These are phyloP conservation scores for Lophotis ruficrista DNA, from an alignment of 2,113 vertebrate species.

Conservation along the genomic window DNA sequence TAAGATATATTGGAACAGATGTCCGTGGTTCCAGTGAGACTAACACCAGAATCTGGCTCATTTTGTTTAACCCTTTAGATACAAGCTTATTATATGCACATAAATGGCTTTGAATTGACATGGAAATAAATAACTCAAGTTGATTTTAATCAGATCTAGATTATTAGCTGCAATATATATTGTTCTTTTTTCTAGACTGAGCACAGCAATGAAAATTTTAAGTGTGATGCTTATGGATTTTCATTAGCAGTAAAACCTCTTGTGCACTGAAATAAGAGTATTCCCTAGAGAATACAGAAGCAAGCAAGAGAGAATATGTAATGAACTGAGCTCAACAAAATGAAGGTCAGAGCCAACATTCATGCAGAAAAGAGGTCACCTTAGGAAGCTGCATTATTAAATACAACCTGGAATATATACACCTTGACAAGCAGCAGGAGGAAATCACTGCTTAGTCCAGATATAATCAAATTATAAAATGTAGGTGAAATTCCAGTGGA, in stretches of 20 bases:
- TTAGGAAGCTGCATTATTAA: conserved; percentile 35
- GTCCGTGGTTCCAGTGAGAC: not conserved
- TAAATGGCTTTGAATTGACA: not conserved
- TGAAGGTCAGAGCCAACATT: conserved; percentile 47
- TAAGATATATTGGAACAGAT: not conserved
- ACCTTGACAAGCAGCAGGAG: conserved; percentile 32
- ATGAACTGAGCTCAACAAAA: conserved; percentile 34
- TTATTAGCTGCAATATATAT: not conserved
- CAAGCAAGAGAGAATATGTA: conserved; percentile 32
- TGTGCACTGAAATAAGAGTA: not conserved
- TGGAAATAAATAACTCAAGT: conserved; percentile 9
- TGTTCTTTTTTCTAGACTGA: not conserved
- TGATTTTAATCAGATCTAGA: conserved; percentile 8
- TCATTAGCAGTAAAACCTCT: conserved; percentile 30
- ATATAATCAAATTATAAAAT: not conserved
- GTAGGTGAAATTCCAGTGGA: not conserved
- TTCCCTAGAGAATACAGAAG: conserved; percentile 19
- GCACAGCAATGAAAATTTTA: conserved; percentile 38
- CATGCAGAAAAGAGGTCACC: conserved; percentile 16
- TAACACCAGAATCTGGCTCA: not conserved
- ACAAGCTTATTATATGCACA: not conserved
- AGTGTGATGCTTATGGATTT: conserved; percentile 41
- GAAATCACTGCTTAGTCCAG: not conserved
- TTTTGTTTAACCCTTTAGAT: conserved; percentile 4
- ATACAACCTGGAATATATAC: not conserved